Evolutionary conservation across 2,797 vertebrate species (phyloP), one percentile per base, ranked within the genome.

Genomic region (Characodon lateralis): DNA sequence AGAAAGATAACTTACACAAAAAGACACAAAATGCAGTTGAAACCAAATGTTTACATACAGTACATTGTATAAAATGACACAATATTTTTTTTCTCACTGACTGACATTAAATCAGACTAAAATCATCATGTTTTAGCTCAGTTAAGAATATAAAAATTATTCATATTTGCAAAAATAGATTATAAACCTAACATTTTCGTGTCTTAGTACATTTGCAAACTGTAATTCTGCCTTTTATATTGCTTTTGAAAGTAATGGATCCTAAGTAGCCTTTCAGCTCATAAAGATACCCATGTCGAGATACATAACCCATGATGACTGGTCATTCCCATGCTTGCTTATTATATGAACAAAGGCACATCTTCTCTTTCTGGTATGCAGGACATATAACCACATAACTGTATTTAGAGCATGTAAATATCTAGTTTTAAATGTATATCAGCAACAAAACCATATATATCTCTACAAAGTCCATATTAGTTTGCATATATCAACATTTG

Each of bases 401-500:
- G 20, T 55, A 65, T 65, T 35, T 39, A 6, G 13, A 14, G 35
- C 66, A 69, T 24, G 5, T 8, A 46, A 14, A 14, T 69, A 46
- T 46, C 66, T 69, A 5, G 12, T n/a, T 43, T 46, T n/a, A 69
- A 46, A 41, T 26, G 41, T 46, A 48, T 18, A 69, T 16, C 13
- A 46, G n/a, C 66, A 48, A 69, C n/a, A 31, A 50, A 63, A 50
- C 26, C 50, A 72, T 69, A 26, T 12, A 72, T 70, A 58, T 48
- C 41, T 39, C 46, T 31, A 80, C 83, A 61, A 46, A 48, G 16
- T 76, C 59, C 28, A 75, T 76, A 50, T 43, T 13, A 63, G 41
- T 75, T 20, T 26, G 16, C 43, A 28, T 74, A 71, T 74, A 91
- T 79, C 80, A 86, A 76, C 72, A 87, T 87, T 55, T 77, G 71